These are phyloP conservation scores for Homarus americanus DNA, from an alignment of 1,140 invertebrate species.

Conservation along the genomic window DNA sequence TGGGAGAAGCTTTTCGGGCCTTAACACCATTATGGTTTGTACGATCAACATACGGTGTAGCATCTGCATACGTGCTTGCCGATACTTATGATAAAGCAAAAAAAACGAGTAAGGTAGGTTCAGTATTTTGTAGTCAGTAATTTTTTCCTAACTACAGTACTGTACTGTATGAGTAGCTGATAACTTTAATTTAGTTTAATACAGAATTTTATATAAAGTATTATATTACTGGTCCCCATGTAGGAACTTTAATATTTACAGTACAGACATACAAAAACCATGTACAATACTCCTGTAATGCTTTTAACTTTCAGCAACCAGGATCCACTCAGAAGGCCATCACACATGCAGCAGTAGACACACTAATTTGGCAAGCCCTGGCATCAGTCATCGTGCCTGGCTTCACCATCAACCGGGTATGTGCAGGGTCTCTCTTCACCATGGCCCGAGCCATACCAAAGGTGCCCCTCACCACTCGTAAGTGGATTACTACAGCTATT, in stretches of 20 bases:
- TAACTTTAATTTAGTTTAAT: too few species aligned
- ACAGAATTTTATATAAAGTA: not conserved
- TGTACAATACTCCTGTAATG: not conserved
- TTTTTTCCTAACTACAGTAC: too few species aligned
- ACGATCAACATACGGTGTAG: conserved; percentile 87
- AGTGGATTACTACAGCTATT: conserved; percentile 86
- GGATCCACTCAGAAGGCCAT: conserved; percentile 76
- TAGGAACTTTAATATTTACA: not conserved
- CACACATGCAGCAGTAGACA: conserved; percentile 86
- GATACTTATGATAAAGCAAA: conserved; percentile 91
- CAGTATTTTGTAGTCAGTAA: too few species aligned
- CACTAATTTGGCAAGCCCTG: conserved; percentile 94
- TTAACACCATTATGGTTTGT: conserved; percentile 87
- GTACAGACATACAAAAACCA: not conserved
- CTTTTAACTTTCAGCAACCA: conserved; percentile 51
- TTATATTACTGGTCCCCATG: not conserved
- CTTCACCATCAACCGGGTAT: conserved; percentile 93
- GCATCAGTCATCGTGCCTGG: conserved; percentile 96
- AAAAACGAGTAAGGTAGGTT: conserved; percentile 83
- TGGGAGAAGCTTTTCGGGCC: conserved; percentile 94
- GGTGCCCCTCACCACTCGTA: conserved; percentile 80
- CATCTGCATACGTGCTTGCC: conserved; percentile 91
- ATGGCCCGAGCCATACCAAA: conserved; percentile 80
- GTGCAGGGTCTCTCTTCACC: conserved; percentile 81
- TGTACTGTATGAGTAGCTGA: too few species aligned